Base-by-base conservation (phyloP, 1,140 invertebrate genomes). In the Pseudomyrmex sp. region DNA sequence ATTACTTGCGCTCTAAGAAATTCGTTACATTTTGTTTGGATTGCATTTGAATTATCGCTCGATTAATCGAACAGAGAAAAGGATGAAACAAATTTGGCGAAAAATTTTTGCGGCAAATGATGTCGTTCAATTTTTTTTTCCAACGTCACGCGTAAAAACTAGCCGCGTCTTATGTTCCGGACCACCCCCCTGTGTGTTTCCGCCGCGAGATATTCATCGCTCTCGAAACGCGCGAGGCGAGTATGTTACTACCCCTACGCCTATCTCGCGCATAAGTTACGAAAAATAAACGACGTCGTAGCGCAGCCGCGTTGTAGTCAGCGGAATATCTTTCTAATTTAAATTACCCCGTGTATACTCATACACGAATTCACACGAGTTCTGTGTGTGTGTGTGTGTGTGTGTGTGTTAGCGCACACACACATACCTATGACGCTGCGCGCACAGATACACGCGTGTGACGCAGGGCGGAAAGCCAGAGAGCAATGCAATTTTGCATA, bases 401-500 rank as follows among this genome's bases (percentile, higher is more conserved):
- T 35, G 35, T 7, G 35, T 35, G 75, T 56, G 2, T 46, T 15
- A 5, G 10, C 9, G 48, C 4, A 7, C 58, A 48, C 59, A 48
- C 35, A 18, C 26, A 26, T 26, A 26, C 26, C 26, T 44, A 54
- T 15, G 44, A 18, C 50, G 70, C 26, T 48, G 20, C 9, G 50
- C 52, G 44, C 62, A 20, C n/a, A 61, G 59, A 50, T 23, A 74
- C 26, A 65, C 48, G 63, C 79, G 26, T 18, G 72, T 66, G 70
- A 77, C 50, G 54, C 10, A 69, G 48, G 26, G 5, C 12, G 20
- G 15, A 63, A 62, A 44, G 73, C 82, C 77, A 70, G 70, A 87
- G 84, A 89, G 84, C 79, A 85, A 85, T 82, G 85, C 83, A 91
- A 92, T 92, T 92, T 91, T 90, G 88, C 91, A 91, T 92, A 92